Evolutionary conservation across 2,888 invertebrate genomes (phyloP), one percentile per base, ranked within the genome.

Genomic region (Abrostola tripartita): DNA sequence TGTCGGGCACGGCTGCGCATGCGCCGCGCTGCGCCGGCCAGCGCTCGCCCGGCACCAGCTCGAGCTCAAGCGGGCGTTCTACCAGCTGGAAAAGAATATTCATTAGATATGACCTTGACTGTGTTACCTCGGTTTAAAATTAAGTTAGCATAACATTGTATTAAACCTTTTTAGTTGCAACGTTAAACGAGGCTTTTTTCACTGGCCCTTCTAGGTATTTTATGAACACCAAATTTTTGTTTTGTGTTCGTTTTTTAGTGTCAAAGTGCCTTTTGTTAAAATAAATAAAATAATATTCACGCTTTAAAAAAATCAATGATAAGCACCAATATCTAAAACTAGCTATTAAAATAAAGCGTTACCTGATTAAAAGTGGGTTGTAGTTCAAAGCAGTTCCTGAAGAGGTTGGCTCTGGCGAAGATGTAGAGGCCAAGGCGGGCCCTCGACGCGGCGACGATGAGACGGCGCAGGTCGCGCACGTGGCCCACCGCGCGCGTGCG

Each of bases 401-500:
- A 99, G 52, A 99, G 95, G 4, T 97, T 96, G 0, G 98, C 98
- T 55, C 99, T 95, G 0, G 98, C 99, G 92, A 99, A 99, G 38
- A 99, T 96, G 88, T 99, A 99, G 0, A 99, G 95, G 0, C 99
- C 99, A 35, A 99, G 96, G 10, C 99, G 95, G 0, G 99, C 99
- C 82, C 99, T 96, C 59, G 99, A 99, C 96, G 99, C 98, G 5
- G 99, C 99, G 5, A 99, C 99, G 50, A 99, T 97, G 71, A 99
- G 96, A 85, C 99, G 97, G 8, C 99, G 96, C 0, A 99, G 98
- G 94, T 99, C 99, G 40, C 99, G 95, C 71, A 99, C 95, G 95
- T 99, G 99, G 42, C 99, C 99, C n/a, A 99, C 99, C 0, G 98
- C 98, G 85, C 97, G 97, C 0, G 99, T 99, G 71, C 99, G 96